These are phyloP conservation scores for Notoglanidium macrostoma DNA, from an alignment of 2,797 vertebrate genomes.

Conservation along the genomic window DNA sequence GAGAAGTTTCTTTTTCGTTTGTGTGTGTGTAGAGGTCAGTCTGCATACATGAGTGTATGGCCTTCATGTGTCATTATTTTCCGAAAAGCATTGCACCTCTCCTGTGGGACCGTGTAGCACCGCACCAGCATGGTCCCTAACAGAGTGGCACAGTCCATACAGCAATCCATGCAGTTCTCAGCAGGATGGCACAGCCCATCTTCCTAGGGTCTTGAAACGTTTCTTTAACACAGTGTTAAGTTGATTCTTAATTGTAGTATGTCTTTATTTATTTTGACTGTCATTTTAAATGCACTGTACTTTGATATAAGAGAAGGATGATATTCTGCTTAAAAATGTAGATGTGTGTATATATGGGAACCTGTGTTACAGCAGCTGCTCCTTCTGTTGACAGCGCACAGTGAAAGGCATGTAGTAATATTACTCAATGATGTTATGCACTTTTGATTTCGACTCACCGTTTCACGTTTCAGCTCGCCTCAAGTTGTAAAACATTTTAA, in stretches of 20 bases:
- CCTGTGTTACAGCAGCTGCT: conserved; percentile 67
- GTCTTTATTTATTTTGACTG: conserved; percentile 79
- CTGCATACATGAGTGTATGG: background rate
- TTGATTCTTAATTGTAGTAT: conserved; percentile 63
- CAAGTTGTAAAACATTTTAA: conserved; percentile 36
- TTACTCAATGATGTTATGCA: conserved; percentile 50
- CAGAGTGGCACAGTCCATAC: conserved; percentile 20
- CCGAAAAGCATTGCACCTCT: conserved; percentile 23
- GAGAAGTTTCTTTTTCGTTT: background rate
- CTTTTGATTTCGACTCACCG: conserved; percentile 51
- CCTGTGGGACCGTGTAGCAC: conserved; percentile 42
- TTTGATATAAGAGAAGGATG: conserved; percentile 67
- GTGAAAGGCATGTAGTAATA: conserved; percentile 43
- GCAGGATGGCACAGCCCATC: background rate
- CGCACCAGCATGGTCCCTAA: conserved; percentile 37
- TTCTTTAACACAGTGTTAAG: conserved; percentile 69
- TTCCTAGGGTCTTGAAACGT: conserved; percentile 62
- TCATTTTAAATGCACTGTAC: conserved; percentile 72
- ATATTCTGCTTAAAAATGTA: conserved; percentile 65
- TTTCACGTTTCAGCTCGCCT: conserved; percentile 18
- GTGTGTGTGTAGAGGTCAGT: background rate
- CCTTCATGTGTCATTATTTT: background rate
- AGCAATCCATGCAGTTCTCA: conserved; percentile 3
- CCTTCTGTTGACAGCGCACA: conserved; percentile 46
- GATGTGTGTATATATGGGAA: conserved; percentile 73